A percentile compares a stretch with the other conserved stretches of the same genome.
phyloP scores from a whole-genome alignment of 2,113 vertebrate genomes.

The Bufo gargarizans region DNA sequence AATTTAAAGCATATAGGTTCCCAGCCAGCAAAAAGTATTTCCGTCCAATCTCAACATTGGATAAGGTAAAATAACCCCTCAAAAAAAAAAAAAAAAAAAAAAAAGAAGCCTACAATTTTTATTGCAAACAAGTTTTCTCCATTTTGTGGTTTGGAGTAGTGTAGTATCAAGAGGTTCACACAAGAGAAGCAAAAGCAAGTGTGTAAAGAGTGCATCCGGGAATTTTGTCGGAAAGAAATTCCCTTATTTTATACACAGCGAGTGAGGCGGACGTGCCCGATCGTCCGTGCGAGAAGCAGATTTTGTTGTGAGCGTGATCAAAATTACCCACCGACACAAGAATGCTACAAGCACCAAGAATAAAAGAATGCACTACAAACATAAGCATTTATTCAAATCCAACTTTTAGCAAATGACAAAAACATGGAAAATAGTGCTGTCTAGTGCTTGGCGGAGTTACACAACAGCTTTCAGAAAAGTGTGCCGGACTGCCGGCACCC shows the following conservation, averaged over 20 bases:
- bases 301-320: conserved; percentile 65
- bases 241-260: background rate
- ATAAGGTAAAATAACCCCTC: too few species aligned
- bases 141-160: background rate
- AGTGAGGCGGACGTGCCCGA: background rate
- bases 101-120: too few species aligned
- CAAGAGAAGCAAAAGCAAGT: conserved; percentile 26
- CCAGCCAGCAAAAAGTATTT: too few species aligned
- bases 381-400: conserved; percentile 78
- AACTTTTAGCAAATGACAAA: conserved; percentile 78
- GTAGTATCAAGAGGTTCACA: background rate
- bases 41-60: too few species aligned
- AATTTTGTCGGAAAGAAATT: background rate
- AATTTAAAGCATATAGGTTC: too few species aligned
- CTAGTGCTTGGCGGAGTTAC: conserved; percentile 71
- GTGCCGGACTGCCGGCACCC: conserved; percentile 74
- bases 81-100: background rate
- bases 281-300: background rate
- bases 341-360: conserved; percentile 70
- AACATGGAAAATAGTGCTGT: conserved; percentile 57
- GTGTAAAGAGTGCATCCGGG: background rate
- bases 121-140: conserved; percentile 32
- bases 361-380: conserved; percentile 82
- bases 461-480: conserved; percentile 78
- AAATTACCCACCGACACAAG: conserved; percentile 74